Base-by-base conservation (phyloP, 2,113 vertebrate genomes). In the Myotis brandtii region DNA sequence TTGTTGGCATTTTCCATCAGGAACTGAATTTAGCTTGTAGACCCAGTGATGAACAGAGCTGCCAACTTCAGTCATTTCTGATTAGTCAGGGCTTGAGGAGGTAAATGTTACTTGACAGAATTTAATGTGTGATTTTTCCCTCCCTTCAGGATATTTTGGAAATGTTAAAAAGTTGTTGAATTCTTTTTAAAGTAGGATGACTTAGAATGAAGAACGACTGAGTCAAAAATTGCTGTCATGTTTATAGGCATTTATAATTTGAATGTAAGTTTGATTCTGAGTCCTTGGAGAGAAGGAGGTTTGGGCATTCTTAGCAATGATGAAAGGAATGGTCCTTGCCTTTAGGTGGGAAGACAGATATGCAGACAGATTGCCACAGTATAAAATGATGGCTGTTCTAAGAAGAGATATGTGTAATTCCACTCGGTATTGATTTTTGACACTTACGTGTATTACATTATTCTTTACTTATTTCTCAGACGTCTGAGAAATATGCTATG, bases 21-120 rank as follows among this genome's bases (percentile, higher is more conserved):
- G 62, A 79, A 25, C 64, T 92, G 72, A 77, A 83, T 88, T 93
- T 85, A 84, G 66, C 30, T 79, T 94, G 50, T 43, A 95, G 88
- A 96, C 70, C 34, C 89, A 83, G 43, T 89, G 62, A 72, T 81
- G 32, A 82, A 95, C 95, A 37, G 7, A 66, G 52, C 79, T 94
- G 76, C 88, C 94, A 95, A 91, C n/a, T 89, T 32, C 48, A 80
- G 84, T 96, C 90, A 93, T 96, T 96, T 95, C n/a, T 46, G 75
- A 79, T 95, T 82, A 91, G 56, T 95, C 75, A 92, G 64, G 59
- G 62, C 59, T 88, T 84, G 13, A 87, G 75, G 82, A 96, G 34
- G 79, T 79, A 95, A 94, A 72, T 96, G 67, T 91, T 93, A 93
- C 64, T 89, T 96, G 82, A 95, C n/a, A 89, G 81, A 94, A 59